Percentiles rank a stretch among this genome's conserved stretches.
Conservation (phyloP, 2,888 invertebrate genomes). For the Aporophyla nigra region DNA sequence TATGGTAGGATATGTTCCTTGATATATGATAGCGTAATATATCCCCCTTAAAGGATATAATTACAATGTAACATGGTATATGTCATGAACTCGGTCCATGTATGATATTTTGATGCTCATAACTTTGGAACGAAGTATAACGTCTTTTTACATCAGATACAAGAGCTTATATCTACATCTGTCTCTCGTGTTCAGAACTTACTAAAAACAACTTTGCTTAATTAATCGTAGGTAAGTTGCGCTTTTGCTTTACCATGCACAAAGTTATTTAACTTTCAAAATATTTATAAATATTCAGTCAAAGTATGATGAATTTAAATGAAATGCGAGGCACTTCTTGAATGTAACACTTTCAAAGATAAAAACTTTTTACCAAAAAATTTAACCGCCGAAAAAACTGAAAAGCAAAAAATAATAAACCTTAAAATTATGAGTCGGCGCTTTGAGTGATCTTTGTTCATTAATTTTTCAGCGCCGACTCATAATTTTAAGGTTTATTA, state of each 20-base stretch:
- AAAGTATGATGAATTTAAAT: background rate
- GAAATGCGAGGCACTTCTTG: background rate
- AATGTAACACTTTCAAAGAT: slow-evolving; percentile 12
- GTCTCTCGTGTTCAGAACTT: background rate
- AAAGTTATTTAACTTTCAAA: background rate
- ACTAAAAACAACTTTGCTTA: background rate
- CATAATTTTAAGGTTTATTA: too few species aligned
- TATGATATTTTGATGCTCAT: background rate
- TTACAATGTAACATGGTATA: too few species aligned
- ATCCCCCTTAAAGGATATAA: background rate
- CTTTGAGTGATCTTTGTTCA: too few species aligned
- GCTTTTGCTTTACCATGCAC: too few species aligned
- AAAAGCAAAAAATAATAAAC: too few species aligned
- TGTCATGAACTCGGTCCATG: background rate
- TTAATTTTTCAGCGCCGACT: too few species aligned
- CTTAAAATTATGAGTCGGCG: too few species aligned
- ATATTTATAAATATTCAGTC: background rate
- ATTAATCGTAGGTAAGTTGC: background rate
- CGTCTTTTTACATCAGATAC: background rate
- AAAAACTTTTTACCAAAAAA: too few species aligned
- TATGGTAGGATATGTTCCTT: background rate
- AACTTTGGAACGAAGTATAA: background rate
- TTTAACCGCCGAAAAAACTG: too few species aligned
- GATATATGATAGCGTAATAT: background rate
- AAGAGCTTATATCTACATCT: background rate